Evolutionary conservation across 2,797 vertebrate genomes (phyloP).

Genomic region (Octomys mimax): DNA sequence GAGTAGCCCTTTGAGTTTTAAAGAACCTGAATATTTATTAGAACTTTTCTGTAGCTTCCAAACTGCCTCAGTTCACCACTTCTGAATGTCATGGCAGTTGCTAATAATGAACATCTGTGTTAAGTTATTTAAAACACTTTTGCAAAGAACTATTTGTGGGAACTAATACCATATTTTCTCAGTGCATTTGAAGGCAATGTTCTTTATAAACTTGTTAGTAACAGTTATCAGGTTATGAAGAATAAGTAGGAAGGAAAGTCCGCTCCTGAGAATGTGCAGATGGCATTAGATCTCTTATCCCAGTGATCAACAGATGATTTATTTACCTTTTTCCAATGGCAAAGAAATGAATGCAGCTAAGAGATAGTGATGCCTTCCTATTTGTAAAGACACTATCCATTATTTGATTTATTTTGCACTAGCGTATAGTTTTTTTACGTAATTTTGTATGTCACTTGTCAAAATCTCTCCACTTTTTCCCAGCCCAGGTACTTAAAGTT

Average conservation of each 20-base stretch:
- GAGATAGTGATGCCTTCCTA: background rate
- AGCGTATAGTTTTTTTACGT: background rate
- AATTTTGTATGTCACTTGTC: constrained; percentile 32
- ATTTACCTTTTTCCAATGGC: background rate
- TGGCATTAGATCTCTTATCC: background rate
- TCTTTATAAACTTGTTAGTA: background rate
- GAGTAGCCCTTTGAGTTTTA: background rate
- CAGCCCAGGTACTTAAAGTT: background rate
- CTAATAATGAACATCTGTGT: background rate
- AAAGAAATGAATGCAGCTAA: background rate
- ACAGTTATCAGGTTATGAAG: background rate
- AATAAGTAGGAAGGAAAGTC: background rate
- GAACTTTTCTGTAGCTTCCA: background rate
- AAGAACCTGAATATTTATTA: background rate
- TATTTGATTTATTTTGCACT: constrained; percentile 36
- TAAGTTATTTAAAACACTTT: background rate
- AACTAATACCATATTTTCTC: background rate
- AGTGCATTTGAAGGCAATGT: background rate
- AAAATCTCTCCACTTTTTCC: background rate
- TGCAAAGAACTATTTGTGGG: background rate
- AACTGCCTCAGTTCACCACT: background rate
- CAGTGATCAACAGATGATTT: background rate
- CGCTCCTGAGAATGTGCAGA: background rate
- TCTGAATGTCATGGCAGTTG: background rate
- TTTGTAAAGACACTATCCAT: background rate